Conservation (phyloP, 23 tunicate genomes). For the Halocynthia roretzi region DNA sequence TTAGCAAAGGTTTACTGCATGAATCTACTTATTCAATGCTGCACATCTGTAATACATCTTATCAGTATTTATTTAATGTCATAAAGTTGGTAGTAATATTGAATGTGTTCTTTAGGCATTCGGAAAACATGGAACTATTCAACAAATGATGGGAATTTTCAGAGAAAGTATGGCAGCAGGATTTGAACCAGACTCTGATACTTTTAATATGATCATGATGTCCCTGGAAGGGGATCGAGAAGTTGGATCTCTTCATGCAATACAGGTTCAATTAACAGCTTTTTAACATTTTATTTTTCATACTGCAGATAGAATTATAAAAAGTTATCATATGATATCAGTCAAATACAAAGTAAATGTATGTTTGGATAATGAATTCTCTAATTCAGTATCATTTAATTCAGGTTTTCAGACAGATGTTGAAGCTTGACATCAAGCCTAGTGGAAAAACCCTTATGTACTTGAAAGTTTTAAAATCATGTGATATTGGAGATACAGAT, state of each 20-base stretch:
- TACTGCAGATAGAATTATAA: no score
- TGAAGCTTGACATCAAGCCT: constrained; percentile 36
- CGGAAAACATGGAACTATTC: constrained; percentile 36
- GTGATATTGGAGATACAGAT: constrained; percentile 55
- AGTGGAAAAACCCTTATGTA: constrained; percentile 26
- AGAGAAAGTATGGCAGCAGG: constrained; percentile 57
- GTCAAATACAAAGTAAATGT: background rate
- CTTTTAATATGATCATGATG: constrained; percentile 41
- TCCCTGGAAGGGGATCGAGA: constrained; percentile 24
- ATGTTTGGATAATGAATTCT: background rate
- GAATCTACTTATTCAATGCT: no score
- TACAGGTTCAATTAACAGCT: constrained; percentile 20
- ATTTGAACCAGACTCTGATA: constrained; percentile 46
- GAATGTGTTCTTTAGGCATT: constrained; percentile 26
- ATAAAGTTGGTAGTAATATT: no score
- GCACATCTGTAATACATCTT: no score
- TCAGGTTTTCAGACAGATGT: constrained; percentile 55
- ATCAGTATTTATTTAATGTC: no score
- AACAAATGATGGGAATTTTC: constrained; percentile 43
- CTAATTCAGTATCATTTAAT: background rate
- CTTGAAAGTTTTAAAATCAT: constrained; percentile 27
- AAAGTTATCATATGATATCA: no score
- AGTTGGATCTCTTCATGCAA: constrained; percentile 49
- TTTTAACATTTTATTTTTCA: no score
- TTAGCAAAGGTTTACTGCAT: no score